Conservation (phyloP, 2,797 vertebrate species). For the Trichosurus vulpecula region DNA sequence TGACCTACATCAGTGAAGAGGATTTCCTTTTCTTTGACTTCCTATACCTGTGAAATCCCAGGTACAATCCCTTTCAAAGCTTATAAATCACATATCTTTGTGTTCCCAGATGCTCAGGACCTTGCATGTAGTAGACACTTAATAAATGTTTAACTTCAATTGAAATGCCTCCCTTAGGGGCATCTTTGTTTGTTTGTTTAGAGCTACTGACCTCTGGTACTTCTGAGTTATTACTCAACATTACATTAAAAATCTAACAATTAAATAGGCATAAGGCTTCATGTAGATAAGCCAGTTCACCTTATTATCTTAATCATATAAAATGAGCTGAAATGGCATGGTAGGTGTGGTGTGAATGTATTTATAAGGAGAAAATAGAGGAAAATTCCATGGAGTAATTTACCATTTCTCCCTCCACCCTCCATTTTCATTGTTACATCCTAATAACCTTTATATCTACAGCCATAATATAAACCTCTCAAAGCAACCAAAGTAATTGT, state of each 20-base stretch:
- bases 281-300: background rate
- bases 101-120: background rate
- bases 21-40: background rate
- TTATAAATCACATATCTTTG: background rate
- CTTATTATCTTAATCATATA: background rate
- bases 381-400: conserved; percentile 26
- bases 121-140: background rate
- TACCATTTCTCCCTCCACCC: background rate
- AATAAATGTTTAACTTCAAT: background rate
- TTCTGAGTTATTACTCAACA: background rate
- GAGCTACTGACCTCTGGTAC: background rate
- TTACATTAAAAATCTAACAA: background rate
- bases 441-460: conserved; percentile 24
- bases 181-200: background rate
- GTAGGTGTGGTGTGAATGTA: background rate
- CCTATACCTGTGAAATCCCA: background rate
- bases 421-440: conserved; percentile 40
- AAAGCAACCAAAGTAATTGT: conserved; percentile 39
- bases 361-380: conserved; percentile 11
- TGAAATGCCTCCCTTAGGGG: background rate
- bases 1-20: background rate
- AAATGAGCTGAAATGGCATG: background rate
- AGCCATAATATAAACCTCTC: conserved; percentile 9
- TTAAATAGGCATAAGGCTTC: background rate
- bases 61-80: background rate